Evolutionary conservation across 1,140 invertebrate genomes (phyloP), one percentile per base, ranked within the genome.

Genomic region (Drosophila parabipectinata): DNA sequence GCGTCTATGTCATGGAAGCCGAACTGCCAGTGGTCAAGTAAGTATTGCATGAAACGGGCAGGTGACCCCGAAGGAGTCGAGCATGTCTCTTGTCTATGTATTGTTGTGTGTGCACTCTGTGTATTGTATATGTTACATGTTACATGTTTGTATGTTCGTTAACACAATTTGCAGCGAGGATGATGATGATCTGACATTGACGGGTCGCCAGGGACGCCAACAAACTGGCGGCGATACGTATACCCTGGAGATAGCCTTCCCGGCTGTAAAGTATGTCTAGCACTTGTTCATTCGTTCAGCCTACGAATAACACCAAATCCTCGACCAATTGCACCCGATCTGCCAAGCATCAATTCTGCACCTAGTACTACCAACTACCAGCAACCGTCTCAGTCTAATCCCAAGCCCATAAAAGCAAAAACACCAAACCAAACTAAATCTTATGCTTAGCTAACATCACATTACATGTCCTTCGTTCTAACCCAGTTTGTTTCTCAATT

Each of bases 161-260:
- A 78, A 72, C 68, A 55, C 30, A 81, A 73, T 72, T 90, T 92
- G 32, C 90, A 92, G 91, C 71, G 89, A 92, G 41, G 84, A 79
- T 39, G 88, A 92, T 58, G 67, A 71, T 18, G 88, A 90, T 24
- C 62, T 79, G 45, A 71, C 75, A 26, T 52, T 85, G 58, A 80
- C 77, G 48, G 83, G 73, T 92, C 94, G 95, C 83, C 94, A 95
- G 92, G 94, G 94, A 92, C 93, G 95, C 73, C 95, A 94, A 91
- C 94, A 94, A 80, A 88, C 88, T 72, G 91, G 91, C 90, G 91
- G 91, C 90, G 96, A 97, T 93, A 97, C 96, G 77, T 98, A 98
- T 93, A 95, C 94, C 93, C 94, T 98, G 90, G 96, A 97, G 93
- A 96, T 98, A 91, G 95, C 96, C 87, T 98, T 98, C 94, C 97